Base-by-base conservation (phyloP, 1,140 invertebrate genomes). In the Coboldia fuscipes region DNA sequence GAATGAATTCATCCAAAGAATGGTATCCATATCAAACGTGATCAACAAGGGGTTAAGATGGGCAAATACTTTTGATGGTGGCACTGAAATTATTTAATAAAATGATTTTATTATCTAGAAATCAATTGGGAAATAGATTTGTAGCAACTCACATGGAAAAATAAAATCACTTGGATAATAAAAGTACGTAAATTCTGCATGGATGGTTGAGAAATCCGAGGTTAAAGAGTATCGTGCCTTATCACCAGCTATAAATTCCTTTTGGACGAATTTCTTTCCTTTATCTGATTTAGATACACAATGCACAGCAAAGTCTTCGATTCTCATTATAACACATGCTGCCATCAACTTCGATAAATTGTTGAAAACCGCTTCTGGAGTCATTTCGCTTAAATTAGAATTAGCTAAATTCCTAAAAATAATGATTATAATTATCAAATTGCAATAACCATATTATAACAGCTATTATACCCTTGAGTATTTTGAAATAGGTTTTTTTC, bases 151-250 rank as follows among this genome's bases (percentile, higher is more conserved):
- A 92, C 89, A 62, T 56, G 89, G 89, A 66, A 90, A 93, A 41
- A 77, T 74, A 28, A 83, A 72, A 47, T 89, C 85, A 30, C 84
- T 86, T 9, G 90, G 88, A 62, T 94, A 97, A 56, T 93, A 97
- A 59, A 92, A 98, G 47, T 89, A 85, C 2, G 88, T 92, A 44
- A 93, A 85, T 51, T 97, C 93, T 3, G 90, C 73, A 59, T 97
- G 92, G 21, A 97, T 48, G 28, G 89, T 72, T 24, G 81, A 79
- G 38, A 86, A 75, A 49, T 93, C 85, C 26, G 76, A 71, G 7
- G 90, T 89, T 41, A 94, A 63, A 30, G 73, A 73, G 42, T 84
- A 72, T 30, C 70, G 64, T 44, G 75, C 79, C 52, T 82, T 75
- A 55, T 94, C 89, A 36, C 84, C 86, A 68, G 56, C 39, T 36